A percentile compares a stretch with the other conserved stretches of the same genome.
These are phyloP conservation scores for Pangasianodon hypophthalmus DNA, from an alignment of 2,113 vertebrate genomes.

Conservation along the genomic window DNA sequence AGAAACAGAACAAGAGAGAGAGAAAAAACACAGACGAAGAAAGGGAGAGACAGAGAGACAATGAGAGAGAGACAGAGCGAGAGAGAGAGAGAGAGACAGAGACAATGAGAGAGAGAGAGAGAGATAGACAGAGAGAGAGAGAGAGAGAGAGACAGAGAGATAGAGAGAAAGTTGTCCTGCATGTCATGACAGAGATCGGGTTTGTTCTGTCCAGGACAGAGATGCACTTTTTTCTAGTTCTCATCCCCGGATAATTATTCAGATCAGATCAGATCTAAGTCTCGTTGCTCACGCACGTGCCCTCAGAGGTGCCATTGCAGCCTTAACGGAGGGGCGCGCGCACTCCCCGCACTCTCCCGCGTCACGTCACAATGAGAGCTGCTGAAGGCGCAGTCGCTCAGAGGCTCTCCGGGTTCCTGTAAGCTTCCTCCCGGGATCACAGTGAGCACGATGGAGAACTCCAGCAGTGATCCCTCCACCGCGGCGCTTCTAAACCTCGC, in stretches of 20 bases:
- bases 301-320: neutral
- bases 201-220: neutral
- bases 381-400: constrained; percentile 54
- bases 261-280: neutral
- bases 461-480: constrained; percentile 51
- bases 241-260: neutral
- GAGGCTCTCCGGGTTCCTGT: constrained; percentile 35
- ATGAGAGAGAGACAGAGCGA: neutral
- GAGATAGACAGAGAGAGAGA: too few relatives aligned
- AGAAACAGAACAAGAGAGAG: too few relatives aligned
- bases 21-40: too few relatives aligned
- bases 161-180: too few relatives aligned
- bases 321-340: neutral
- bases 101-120: neutral
- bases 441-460: constrained; percentile 70
- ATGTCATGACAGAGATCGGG: too few relatives aligned
- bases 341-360: constrained; percentile 46
- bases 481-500: constrained; percentile 45
- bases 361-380: constrained; percentile 49
- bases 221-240: neutral
- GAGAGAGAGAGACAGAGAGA: neutral
- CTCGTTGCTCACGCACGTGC: too few relatives aligned
- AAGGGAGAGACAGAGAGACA: neutral
- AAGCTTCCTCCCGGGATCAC: constrained; percentile 39
- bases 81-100: neutral